Base-by-base conservation (phyloP, 2,797 vertebrate genomes). In the Ptychadena robeensis region DNA sequence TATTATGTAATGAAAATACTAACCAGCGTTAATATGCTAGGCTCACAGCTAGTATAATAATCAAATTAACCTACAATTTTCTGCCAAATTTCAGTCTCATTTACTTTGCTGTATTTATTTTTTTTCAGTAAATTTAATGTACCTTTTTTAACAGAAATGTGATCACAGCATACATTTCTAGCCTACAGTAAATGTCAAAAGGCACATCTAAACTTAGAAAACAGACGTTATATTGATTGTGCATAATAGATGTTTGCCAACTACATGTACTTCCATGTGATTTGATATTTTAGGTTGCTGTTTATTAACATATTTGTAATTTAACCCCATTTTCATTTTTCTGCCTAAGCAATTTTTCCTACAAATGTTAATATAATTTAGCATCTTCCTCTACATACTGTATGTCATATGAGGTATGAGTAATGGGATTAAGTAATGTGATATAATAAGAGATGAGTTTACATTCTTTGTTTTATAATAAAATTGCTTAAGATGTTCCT, bases 221-320 rank as follows among this genome's bases (percentile, higher is more conserved):
- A 61, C 59, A 61, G 59, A 61, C 59, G 28, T 61, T 61, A 61
- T 61, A 61, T 61, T 61, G 59, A 61, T 61, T 61, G 59, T 61
- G 59, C 59, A 61, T 61, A 61, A 61, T 61, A 61, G 25, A 61
- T 61, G 59, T 61, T 61, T 61, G 59, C 59, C 59, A 61, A 28
- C n/a, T 27, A 27, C 10, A 61, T 0, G 11, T 61, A 27, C 28
- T 61, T 27, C 25, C 59, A 61, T 61, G 59, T 61, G 25, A n/a
- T 61, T 12, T 61, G 25, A 28, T 61, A 61, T 61, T 61, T 61
- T 25, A 61, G 25, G 11, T 25, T 25, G 59, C 59, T 61, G 2
- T 61, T 27, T 61, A 61, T 28, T 61, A 48, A 12, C 4, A 11
- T 48, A 11, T 48, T 48, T 48, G 9, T 48, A 11, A 48, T 48